These are phyloP conservation scores for Pseudachorutes palmiensis DNA, from an alignment of 1,140 invertebrate species.

Conservation along the genomic window DNA sequence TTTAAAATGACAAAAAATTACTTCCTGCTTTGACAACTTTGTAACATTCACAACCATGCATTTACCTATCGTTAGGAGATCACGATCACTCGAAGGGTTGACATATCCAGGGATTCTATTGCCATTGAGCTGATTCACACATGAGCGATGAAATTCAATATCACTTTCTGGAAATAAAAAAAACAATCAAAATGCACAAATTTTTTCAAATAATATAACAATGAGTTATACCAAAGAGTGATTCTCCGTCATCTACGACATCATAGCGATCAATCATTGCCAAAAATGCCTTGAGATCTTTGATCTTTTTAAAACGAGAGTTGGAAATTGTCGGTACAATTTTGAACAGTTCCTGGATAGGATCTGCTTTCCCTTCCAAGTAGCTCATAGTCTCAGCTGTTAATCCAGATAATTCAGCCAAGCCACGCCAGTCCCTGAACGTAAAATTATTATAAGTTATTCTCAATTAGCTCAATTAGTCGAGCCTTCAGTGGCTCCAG, in stretches of 20 bases:
- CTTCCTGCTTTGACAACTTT: not conserved
- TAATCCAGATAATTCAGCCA: conserved; percentile 51
- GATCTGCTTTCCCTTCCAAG: conserved; percentile 47
- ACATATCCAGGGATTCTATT: conserved; percentile 24
- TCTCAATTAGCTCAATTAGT: not conserved
- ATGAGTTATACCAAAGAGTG: conserved; percentile 49
- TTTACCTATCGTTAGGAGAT: conserved; percentile 24
- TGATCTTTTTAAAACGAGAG: conserved; percentile 44
- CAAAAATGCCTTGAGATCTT: conserved; percentile 48
- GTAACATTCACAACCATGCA: not conserved
- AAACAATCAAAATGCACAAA: not conserved
- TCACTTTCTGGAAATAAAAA: conserved; percentile 42
- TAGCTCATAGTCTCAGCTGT: conserved; percentile 39
- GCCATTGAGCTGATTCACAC: conserved; percentile 36
- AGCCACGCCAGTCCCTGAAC: conserved; percentile 58
- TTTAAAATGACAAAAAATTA: conserved; percentile 45
- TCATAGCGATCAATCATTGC: conserved; percentile 58
- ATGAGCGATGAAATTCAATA: conserved; percentile 39
- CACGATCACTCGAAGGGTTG: conserved; percentile 15
- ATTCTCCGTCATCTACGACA: conserved; percentile 52
- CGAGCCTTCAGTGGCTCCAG: not conserved
- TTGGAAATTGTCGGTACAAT: conserved; percentile 43
- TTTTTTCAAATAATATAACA: conserved; percentile 12
- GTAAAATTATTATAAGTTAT: conserved; percentile 3
- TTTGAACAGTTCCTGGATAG: conserved; percentile 48